Conservation (phyloP, 2,797 vertebrate genomes). For the Epinephelus malabaricus region DNA sequence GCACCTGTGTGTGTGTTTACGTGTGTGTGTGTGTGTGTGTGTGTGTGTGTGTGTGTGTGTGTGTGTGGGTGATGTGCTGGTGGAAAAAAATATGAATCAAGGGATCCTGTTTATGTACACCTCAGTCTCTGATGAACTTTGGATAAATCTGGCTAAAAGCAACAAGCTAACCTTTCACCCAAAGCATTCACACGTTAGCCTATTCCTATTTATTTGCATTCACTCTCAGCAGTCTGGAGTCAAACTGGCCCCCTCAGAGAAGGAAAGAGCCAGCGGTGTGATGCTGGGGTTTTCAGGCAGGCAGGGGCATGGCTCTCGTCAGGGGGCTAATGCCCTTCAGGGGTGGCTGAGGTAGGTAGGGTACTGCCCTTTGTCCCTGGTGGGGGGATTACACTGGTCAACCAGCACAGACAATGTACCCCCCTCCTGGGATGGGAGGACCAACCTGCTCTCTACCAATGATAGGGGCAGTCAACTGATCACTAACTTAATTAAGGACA, state of each 20-base stretch:
- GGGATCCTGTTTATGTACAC: neutral
- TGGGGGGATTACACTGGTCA: conserved; percentile 88
- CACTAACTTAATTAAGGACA: conserved; percentile 86
- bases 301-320: conserved; percentile 71
- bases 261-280: conserved; percentile 35
- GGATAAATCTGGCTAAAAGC: conserved; percentile 1
- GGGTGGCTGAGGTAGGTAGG: conserved; percentile 77
- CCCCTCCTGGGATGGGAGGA: conserved; percentile 87
- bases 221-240: conserved; percentile 16
- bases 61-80: neutral
- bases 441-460: conserved; percentile 81
- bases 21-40: neutral
- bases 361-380: conserved; percentile 84
- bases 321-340: conserved; percentile 85
- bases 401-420: conserved; percentile 87
- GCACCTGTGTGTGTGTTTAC: neutral
- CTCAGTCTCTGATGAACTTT: conserved; percentile 1
- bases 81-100: conserved; percentile 7
- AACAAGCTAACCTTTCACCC: conserved; percentile 4
- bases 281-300: conserved; percentile 50
- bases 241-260: conserved; percentile 40
- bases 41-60: neutral
- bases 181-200: neutral
- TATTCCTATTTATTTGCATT: conserved; percentile 17
- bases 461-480: conserved; percentile 87